Evolutionary conservation across 2,888 invertebrate genomes (phyloP).

Genomic region (Campopleginae sp.): DNA sequence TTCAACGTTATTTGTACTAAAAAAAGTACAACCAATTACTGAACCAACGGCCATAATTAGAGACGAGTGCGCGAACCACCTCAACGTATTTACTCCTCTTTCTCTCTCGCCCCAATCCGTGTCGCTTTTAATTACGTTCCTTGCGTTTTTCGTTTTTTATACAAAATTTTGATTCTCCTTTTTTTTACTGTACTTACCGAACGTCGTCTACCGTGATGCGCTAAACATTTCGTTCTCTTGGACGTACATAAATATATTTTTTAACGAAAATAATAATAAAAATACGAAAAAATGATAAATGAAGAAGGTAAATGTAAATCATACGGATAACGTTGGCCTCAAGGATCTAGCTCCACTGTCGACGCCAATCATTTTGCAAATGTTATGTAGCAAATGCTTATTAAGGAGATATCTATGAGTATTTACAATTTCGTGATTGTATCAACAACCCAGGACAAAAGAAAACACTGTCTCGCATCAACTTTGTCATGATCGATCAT

Average conservation of each 20-base stretch:
- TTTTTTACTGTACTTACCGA: slow-evolving; percentile 64
- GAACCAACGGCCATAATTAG: slow-evolving; percentile 35
- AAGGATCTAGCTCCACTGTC: slow-evolving; percentile 38
- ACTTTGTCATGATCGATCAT: slow-evolving; percentile 74
- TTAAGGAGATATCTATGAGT: slow-evolving; percentile 71
- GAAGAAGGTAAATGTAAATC: slow-evolving; percentile 24
- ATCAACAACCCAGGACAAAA: slow-evolving; percentile 63
- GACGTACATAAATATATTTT: slow-evolving; percentile 65
- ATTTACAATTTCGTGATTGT: slow-evolving; percentile 73
- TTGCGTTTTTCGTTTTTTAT: slow-evolving; percentile 48
- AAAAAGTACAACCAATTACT: slow-evolving; percentile 12
- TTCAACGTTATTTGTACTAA: slow-evolving; percentile 4
- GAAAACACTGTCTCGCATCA: slow-evolving; percentile 71
- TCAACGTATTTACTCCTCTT: slow-evolving; percentile 7
- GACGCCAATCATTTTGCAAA: slow-evolving; percentile 38
- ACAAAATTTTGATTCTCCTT: slow-evolving; percentile 36
- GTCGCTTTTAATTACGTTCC: slow-evolving; percentile 43
- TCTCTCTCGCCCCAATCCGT: slow-evolving; percentile 38
- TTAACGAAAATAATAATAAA: slow-evolving; percentile 22
- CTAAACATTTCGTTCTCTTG: slow-evolving; percentile 65
- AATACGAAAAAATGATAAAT: slow-evolving; percentile 32
- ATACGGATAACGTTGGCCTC: neutral
- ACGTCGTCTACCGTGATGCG: slow-evolving; percentile 63
- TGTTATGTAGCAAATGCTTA: slow-evolving; percentile 65
- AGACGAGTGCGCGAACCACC: slow-evolving; percentile 20